A percentile compares a stretch with the other conserved stretches of the same genome.
phyloP scores from a whole-genome alignment of 2,797 vertebrate species.

The Thripadectes ignobilis region DNA sequence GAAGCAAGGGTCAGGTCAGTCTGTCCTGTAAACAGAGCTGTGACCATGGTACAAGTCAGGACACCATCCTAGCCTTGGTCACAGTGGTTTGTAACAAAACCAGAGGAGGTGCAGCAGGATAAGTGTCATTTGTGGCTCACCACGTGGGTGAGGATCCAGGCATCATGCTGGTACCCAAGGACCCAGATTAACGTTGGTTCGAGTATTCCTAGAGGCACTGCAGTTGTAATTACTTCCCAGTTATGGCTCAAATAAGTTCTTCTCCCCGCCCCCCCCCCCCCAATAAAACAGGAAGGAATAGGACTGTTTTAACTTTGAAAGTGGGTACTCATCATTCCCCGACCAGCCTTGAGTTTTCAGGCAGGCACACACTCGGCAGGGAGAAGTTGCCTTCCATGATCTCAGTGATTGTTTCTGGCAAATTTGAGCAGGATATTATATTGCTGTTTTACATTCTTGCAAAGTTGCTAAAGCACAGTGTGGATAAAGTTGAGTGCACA shows the following conservation, averaged over 20 bases:
- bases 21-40: constrained; percentile 8
- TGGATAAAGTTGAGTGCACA: constrained; percentile 18
- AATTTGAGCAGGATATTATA: constrained; percentile 21
- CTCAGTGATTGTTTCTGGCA: background rate
- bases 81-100: background rate
- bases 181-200: background rate
- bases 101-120: background rate
- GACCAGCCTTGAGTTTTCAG: background rate
- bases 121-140: background rate
- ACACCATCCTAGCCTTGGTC: background rate
- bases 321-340: background rate
- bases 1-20: constrained; percentile 39
- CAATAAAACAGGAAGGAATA: background rate
- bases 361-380: background rate
- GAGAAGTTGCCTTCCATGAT: background rate
- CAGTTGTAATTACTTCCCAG: background rate
- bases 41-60: background rate
- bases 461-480: background rate
- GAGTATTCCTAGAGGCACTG: background rate
- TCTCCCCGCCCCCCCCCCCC: background rate
- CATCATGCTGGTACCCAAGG: background rate
- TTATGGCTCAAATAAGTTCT: background rate
- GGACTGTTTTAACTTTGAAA: background rate
- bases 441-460: background rate
- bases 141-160: background rate